Percentiles rank a stretch among this genome's conserved stretches.
These are phyloP conservation scores for Troides oblongomaculatus DNA, from an alignment of 2,888 invertebrate species.

Conservation along the genomic window DNA sequence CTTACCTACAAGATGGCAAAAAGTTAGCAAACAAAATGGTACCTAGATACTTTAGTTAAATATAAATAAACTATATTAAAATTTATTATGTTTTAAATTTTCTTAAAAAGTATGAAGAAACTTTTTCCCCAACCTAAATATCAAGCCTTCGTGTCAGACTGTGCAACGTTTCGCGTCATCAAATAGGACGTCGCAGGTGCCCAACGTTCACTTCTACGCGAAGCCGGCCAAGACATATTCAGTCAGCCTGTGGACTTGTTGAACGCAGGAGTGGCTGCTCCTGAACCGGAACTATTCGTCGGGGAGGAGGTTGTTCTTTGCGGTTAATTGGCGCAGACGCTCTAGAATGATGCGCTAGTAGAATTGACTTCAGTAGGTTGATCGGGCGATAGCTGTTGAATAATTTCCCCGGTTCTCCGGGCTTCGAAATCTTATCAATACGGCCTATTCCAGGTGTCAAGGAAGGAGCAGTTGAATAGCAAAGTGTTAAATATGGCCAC, in stretches of 20 bases:
- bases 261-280: neutral
- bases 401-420: neutral
- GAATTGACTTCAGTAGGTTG: neutral
- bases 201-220: neutral
- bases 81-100: too few relatives aligned
- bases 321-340: neutral
- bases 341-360: too few relatives aligned
- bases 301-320: neutral
- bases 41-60: too few relatives aligned
- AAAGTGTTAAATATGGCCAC: too few relatives aligned
- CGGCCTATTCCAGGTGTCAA: too few relatives aligned
- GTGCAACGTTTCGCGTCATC: constrained; percentile 2
- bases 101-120: too few relatives aligned
- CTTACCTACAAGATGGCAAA: too few relatives aligned
- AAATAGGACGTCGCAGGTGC: neutral
- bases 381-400: neutral
- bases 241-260: neutral
- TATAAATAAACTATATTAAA: too few relatives aligned
- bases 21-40: too few relatives aligned
- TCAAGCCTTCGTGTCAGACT: too few relatives aligned
- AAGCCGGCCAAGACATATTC: neutral
- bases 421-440: neutral
- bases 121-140: too few relatives aligned
- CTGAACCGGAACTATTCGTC: neutral
- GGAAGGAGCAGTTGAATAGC: too few relatives aligned